Base-by-base conservation (phyloP, 1,140 invertebrate species). In the Parapsyche elsis region DNA sequence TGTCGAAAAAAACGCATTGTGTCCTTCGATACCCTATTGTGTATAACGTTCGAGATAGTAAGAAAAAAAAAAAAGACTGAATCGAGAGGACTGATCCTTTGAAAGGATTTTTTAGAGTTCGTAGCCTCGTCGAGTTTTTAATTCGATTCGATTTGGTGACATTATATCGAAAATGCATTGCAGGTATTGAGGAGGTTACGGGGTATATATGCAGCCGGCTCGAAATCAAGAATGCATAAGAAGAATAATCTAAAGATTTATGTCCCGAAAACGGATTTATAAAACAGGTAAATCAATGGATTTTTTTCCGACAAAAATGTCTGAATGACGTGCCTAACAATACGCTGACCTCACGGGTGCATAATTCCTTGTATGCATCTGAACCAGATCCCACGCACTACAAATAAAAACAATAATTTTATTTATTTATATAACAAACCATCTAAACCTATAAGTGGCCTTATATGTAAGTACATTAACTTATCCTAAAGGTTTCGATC, bases 81-180 rank as follows among this genome's bases (percentile, higher is more conserved):
- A 61, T 61, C 57, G 57, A 61, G 57, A 61, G 53, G 24, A 9
- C 53, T 76, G 73, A 79, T 70, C 64, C 77, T 71, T 71, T 71
- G 64, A 71, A 79, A 12, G 77, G 46, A 30, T 71, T 78, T 77
- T 77, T 77, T 77, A 26, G 21, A 24, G 16, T 75, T 75, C 44
- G 71, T 14, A 75, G 16, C 57, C 26, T 64, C 78, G 70, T 79
- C 78, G 78, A 80, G 38, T 64, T 75, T 76, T 82, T 82, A 80
- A 82, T 82, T 82, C 81, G 81, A 82, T 82, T 82, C 78, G 81
- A 80, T 80, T 53, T 78, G 81, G 81, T 75, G 81, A 80, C 78
- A 71, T 82, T 78, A 76, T 76, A 82, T 82, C 81, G 81, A 82
- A 82, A 73, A 64, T 38, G 75, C 75, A 77, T 77, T 53, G 75